These are phyloP conservation scores for Cavia aperea DNA, from an alignment of 2,113 vertebrate genomes.

Conservation along the genomic window DNA sequence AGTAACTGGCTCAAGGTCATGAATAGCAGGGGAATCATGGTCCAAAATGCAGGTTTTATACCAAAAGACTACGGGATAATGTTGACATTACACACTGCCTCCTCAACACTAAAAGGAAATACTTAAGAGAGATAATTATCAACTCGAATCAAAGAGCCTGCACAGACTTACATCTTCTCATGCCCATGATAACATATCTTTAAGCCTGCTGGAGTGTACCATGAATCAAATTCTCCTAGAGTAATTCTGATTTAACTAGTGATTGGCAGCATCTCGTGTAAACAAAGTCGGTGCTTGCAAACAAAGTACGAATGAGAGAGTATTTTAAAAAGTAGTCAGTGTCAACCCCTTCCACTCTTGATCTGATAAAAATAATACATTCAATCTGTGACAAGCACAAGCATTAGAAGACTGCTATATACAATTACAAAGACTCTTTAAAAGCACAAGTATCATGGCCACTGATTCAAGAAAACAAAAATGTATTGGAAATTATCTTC, in stretches of 20 bases:
- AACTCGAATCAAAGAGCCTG: not conserved
- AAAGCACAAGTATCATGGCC: not conserved
- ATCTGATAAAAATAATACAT: not conserved
- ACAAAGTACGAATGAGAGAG: not conserved
- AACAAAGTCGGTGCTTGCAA: not conserved
- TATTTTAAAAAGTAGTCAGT: not conserved
- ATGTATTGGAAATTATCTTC: not conserved
- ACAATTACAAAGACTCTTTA: not conserved
- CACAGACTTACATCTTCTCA: not conserved
- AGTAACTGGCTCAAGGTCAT: slow-evolving; percentile 2
- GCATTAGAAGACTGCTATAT: not conserved
- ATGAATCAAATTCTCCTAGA: not conserved
- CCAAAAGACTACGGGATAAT: not conserved
- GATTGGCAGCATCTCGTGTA: not conserved
- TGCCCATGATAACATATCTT: not conserved
- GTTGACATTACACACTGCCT: too few species aligned
- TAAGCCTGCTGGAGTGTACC: not conserved
- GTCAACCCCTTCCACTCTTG: not conserved
- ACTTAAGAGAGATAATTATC: not conserved
- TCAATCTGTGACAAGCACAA: not conserved
- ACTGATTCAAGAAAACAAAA: not conserved
- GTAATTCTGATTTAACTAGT: not conserved
- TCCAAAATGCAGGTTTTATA: not conserved
- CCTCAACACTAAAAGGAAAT: not conserved
- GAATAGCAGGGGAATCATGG: not conserved